Percentiles rank a stretch among this genome's conserved stretches.
Evolutionary conservation across 2,797 vertebrate species (phyloP).

Genomic region (Mus spretus): DNA sequence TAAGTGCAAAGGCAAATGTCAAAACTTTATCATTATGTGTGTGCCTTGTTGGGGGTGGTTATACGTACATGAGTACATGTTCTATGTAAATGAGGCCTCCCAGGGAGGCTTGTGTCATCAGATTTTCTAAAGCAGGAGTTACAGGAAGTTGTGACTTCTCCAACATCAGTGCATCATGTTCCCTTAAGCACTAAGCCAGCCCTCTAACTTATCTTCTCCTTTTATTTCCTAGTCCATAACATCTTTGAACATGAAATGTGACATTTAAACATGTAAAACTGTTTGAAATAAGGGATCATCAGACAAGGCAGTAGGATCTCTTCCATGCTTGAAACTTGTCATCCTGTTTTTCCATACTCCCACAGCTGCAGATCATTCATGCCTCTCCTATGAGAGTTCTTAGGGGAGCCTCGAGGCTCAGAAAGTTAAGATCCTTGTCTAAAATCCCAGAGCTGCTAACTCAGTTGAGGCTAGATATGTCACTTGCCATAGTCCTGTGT

Average conservation of each 20-base stretch:
- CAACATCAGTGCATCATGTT: not conserved
- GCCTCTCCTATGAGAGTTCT: not conserved
- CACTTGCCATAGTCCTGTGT: rapidly evolving
- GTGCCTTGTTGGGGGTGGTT: not conserved
- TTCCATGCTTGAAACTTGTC: not conserved
- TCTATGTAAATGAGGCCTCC: no score
- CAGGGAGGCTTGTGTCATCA: not conserved
- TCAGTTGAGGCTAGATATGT: rapidly evolving
- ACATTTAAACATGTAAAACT: not conserved
- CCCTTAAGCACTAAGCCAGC: not conserved
- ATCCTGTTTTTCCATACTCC: not conserved
- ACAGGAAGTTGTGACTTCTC: not conserved
- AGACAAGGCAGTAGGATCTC: not conserved
- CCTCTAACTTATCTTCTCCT: no score
- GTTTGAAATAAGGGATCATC: not conserved
- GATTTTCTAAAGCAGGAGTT: not conserved
- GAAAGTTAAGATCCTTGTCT: not conserved
- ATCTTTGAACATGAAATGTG: not conserved
- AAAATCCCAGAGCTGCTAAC: not conserved
- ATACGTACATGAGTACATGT: not conserved
- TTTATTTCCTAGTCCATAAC: not conserved
- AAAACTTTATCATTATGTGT: not conserved
- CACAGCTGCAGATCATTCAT: not conserved
- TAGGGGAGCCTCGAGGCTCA: not conserved
- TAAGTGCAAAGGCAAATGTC: not conserved